These are phyloP conservation scores for Alsophila aescularia DNA, from an alignment of 2,888 invertebrate genomes.

Conservation along the genomic window DNA sequence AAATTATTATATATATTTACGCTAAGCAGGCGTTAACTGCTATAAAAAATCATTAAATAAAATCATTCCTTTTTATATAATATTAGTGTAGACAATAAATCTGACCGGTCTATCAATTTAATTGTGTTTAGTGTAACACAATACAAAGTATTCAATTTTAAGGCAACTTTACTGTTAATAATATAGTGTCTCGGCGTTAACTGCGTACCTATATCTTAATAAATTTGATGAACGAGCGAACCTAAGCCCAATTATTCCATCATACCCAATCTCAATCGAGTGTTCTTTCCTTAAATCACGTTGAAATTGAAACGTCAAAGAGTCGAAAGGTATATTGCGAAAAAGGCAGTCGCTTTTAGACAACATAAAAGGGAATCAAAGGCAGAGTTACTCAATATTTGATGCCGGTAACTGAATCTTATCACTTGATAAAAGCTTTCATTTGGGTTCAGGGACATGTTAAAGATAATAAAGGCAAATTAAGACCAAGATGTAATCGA, in stretches of 20 bases:
- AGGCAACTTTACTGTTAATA: neutral
- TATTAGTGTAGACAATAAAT: too few relatives aligned
- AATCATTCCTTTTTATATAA: too few relatives aligned
- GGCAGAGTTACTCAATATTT: slow-evolving; percentile 11
- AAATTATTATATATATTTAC: too few relatives aligned
- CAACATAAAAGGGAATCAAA: slow-evolving; percentile 19
- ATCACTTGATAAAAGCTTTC: neutral
- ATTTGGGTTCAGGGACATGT: neutral
- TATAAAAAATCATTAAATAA: too few relatives aligned
- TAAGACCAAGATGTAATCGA: too few relatives aligned
- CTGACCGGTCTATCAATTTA: too few relatives aligned
- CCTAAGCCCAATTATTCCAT: slow-evolving; percentile 20
- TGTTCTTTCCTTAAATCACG: slow-evolving; percentile 16
- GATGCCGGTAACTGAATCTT: neutral
- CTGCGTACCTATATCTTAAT: slow-evolving; percentile 16
- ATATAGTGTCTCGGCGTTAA: too few relatives aligned
- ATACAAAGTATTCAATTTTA: neutral
- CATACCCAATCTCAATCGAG: slow-evolving; percentile 14
- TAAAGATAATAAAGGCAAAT: too few relatives aligned
- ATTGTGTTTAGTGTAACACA: too few relatives aligned
- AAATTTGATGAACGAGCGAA: slow-evolving; percentile 7
- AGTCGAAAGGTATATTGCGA: slow-evolving; percentile 14
- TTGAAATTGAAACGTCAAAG: slow-evolving; percentile 22
- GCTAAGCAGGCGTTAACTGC: too few relatives aligned
- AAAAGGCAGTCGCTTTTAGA: slow-evolving; percentile 12